Evolutionary conservation across 2,888 invertebrate species (phyloP).

Genomic region (Rosalia funebris): DNA sequence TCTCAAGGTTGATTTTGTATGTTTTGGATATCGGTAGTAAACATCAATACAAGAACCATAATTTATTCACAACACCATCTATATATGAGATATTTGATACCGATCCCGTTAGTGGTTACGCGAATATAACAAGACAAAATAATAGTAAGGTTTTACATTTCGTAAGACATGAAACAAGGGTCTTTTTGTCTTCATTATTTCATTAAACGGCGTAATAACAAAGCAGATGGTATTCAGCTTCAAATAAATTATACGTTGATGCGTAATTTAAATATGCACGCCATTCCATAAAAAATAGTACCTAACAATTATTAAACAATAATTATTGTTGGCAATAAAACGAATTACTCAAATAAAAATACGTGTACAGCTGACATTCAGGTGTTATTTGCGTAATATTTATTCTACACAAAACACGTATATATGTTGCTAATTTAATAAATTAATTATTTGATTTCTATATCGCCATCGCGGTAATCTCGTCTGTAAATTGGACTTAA

Average conservation of each 20-base stretch:
- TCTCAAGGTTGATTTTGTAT: too few species aligned
- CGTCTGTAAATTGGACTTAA: background rate
- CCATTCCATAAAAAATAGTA: background rate
- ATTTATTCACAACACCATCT: too few species aligned
- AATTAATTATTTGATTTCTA: constrained; percentile 4
- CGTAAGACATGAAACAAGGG: too few species aligned
- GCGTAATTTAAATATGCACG: background rate
- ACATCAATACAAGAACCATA: too few species aligned
- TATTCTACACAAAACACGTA: constrained; percentile 6
- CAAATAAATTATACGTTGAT: background rate
- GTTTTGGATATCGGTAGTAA: too few species aligned
- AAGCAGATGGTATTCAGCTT: background rate
- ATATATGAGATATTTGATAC: too few species aligned
- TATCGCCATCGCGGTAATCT: background rate
- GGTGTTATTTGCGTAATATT: constrained; percentile 21
- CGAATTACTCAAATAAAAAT: constrained; percentile 22
- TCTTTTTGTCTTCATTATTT: background rate
- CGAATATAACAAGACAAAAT: too few species aligned
- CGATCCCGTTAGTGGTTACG: too few species aligned
- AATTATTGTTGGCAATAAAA: constrained; percentile 15
- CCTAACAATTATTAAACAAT: constrained; percentile 17
- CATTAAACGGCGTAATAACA: background rate
- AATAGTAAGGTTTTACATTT: too few species aligned
- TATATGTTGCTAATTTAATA: constrained; percentile 4
- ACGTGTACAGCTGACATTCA: constrained; percentile 10